These are phyloP conservation scores for Labroides dimidiatus DNA, from an alignment of 2,797 vertebrate species.

Conservation along the genomic window DNA sequence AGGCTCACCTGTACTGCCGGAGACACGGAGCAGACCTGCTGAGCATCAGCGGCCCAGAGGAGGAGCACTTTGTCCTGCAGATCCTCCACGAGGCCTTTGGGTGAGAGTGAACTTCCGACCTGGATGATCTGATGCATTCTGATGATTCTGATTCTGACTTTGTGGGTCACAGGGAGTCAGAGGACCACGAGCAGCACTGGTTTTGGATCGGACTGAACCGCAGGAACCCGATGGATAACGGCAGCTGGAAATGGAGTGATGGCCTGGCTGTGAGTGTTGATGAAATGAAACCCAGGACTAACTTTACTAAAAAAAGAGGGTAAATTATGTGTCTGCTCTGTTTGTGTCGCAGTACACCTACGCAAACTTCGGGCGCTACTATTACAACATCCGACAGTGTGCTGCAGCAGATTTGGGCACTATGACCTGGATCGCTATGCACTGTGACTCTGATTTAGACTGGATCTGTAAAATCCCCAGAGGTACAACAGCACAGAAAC, in stretches of 20 bases:
- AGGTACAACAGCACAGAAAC: constrained; percentile 79
- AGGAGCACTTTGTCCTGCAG: constrained; percentile 90
- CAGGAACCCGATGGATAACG: constrained; percentile 86
- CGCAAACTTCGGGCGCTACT: constrained; percentile 93
- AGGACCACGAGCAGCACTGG: constrained; percentile 95
- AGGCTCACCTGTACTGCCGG: constrained; percentile 89
- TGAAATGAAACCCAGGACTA: not conserved
- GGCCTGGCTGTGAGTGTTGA: constrained; percentile 89
- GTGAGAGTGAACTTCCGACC: constrained; percentile 75
- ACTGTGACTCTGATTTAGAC: constrained; percentile 92
- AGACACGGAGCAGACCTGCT: constrained; percentile 91
- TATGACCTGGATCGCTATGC: constrained; percentile 94
- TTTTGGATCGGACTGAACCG: constrained; percentile 97
- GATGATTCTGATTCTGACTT: constrained; percentile 7
- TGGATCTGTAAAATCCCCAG: constrained; percentile 98
- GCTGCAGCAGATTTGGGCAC: constrained; percentile 90
- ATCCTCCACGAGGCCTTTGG: constrained; percentile 93
- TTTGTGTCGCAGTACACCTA: constrained; percentile 87
- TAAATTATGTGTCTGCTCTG: constrained; percentile 1
- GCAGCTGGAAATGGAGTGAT: constrained; percentile 96
- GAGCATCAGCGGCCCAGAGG: constrained; percentile 89
- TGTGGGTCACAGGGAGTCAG: constrained; percentile 82
- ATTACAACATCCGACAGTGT: constrained; percentile 89
- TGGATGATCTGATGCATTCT: not conserved
- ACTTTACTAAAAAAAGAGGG: no score